Percentiles rank a stretch among this genome's conserved stretches.
These are phyloP conservation scores for Crocidura indochinensis DNA, from an alignment of 2,797 vertebrate species.

Conservation along the genomic window DNA sequence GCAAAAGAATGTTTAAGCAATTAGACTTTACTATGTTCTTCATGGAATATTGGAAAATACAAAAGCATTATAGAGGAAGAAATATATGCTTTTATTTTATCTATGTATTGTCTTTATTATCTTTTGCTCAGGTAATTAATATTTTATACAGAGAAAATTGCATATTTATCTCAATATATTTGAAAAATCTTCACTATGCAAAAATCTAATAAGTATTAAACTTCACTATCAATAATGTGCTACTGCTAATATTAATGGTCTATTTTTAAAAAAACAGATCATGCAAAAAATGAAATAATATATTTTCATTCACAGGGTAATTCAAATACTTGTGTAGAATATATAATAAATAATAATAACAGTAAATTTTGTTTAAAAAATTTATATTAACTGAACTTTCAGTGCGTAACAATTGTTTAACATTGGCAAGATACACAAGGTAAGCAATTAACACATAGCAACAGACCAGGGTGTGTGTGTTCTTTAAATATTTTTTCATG, in stretches of 20 bases:
- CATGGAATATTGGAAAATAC: neutral
- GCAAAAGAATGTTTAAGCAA: neutral
- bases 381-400: conserved; percentile 81
- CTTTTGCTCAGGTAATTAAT: conserved; percentile 20
- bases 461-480: conserved; percentile 55
- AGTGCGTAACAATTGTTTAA: conserved; percentile 78
- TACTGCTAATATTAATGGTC: neutral
- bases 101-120: neutral
- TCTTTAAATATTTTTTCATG: conserved; percentile 82
- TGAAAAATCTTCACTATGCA: conserved; percentile 50
- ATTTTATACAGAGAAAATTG: conserved; percentile 17
- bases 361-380: conserved; percentile 20
- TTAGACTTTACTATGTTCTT: neutral
- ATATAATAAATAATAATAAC: conserved; percentile 9
- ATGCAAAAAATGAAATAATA: conserved; percentile 1
- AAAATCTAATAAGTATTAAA: conserved; percentile 20
- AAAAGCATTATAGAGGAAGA: neutral
- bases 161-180: neutral
- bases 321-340: conserved; percentile 47
- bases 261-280: neutral
- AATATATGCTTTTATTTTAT: conserved; percentile 11
- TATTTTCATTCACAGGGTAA: neutral
- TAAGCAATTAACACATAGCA: conserved; percentile 83
- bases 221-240: neutral
- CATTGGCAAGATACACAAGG: conserved; percentile 81